Conservation (phyloP, 2,888 invertebrate genomes). For the Coenonympha arcania region DNA sequence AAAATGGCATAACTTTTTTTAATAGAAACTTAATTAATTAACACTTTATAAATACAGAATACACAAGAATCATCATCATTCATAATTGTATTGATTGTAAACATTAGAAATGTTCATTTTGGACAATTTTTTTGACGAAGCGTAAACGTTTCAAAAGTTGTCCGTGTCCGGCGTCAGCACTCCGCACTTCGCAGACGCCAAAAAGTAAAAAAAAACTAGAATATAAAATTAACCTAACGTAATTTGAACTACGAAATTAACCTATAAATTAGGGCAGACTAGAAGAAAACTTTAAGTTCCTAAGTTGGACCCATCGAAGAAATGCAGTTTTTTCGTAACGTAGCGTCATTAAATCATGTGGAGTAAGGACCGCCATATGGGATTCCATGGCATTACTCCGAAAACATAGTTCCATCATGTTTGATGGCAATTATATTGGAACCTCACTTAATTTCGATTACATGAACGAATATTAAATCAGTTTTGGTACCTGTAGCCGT, state of each 20-base stretch:
- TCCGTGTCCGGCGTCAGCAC: slow-evolving; percentile 42
- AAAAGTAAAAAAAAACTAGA: slow-evolving; percentile 48
- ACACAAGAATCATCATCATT: neutral
- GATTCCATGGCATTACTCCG: slow-evolving; percentile 73
- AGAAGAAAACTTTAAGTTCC: slow-evolving; percentile 19
- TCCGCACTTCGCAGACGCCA: slow-evolving; percentile 41
- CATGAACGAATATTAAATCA: slow-evolving; percentile 35
- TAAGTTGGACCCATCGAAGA: slow-evolving; percentile 18
- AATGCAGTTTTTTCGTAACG: slow-evolving; percentile 42
- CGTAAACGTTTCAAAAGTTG: slow-evolving; percentile 17
- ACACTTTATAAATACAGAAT: neutral
- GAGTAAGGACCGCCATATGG: slow-evolving; percentile 74
- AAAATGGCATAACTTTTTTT: too few species aligned
- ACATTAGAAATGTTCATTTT: neutral
- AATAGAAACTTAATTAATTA: neutral
- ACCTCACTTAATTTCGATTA: slow-evolving; percentile 30
- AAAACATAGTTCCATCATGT: slow-evolving; percentile 64
- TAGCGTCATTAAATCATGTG: slow-evolving; percentile 72
- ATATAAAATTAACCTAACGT: slow-evolving; percentile 56
- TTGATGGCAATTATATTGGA: slow-evolving; percentile 48
- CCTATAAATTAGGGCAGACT: slow-evolving; percentile 31
- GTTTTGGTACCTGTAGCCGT: slow-evolving; percentile 66
- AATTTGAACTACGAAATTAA: slow-evolving; percentile 35
- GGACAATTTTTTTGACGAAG: neutral
- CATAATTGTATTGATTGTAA: neutral